These are phyloP conservation scores for Megaleporinus macrocephalus DNA, from an alignment of 2,113 vertebrate genomes.

Conservation along the genomic window DNA sequence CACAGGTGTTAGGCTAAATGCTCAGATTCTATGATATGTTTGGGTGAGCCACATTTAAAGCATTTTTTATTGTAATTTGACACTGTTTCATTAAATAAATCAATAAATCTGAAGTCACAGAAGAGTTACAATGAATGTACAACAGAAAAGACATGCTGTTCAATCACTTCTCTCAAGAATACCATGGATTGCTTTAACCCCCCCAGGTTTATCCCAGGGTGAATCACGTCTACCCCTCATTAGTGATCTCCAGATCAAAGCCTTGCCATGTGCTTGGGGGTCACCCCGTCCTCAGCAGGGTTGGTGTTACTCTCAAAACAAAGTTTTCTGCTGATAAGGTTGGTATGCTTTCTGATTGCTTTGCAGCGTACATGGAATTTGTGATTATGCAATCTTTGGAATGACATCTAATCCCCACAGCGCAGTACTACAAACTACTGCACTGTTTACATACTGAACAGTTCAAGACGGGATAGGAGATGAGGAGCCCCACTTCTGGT, in stretches of 20 bases:
- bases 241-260: conserved; percentile 60
- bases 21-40: too few species aligned
- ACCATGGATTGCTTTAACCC: not conserved
- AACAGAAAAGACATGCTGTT: too few species aligned
- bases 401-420: not conserved
- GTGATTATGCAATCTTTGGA: conserved; percentile 55
- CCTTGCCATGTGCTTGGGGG: conserved; percentile 37
- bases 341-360: conserved; percentile 62
- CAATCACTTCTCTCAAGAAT: conserved; percentile 4
- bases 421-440: not conserved
- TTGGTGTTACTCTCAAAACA: conserved; percentile 52
- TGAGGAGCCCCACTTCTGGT: not conserved
- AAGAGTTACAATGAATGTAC: too few species aligned
- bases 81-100: too few species aligned
- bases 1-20: too few species aligned
- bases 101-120: too few species aligned
- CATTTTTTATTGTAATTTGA: too few species aligned
- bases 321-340: conserved; percentile 72
- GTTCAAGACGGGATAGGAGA: not conserved
- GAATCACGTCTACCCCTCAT: not conserved
- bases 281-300: conserved; percentile 57
- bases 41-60: too few species aligned
- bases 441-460: not conserved
- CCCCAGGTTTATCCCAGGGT: not conserved
- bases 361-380: conserved; percentile 51